Evolutionary conservation across 2,113 vertebrate species (phyloP).

Genomic region (Pyrgilauda ruficollis): DNA sequence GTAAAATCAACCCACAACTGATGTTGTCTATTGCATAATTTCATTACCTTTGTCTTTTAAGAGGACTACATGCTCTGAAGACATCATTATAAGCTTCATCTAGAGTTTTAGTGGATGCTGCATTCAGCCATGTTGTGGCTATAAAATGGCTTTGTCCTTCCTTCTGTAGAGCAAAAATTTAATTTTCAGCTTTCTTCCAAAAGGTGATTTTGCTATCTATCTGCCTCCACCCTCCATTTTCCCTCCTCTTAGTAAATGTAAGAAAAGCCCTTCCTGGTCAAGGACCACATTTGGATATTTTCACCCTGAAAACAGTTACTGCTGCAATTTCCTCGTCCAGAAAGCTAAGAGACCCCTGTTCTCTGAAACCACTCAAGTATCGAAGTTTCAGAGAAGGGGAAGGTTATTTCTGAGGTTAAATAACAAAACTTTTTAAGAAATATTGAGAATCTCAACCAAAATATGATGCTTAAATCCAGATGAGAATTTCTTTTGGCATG

Average conservation of each 20-base stretch:
- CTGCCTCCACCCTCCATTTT: neutral
- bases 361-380: neutral
- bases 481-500: neutral
- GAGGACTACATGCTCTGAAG: neutral
- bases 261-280: neutral
- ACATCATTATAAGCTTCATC: neutral
- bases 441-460: neutral
- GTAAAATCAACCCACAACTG: neutral
- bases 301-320: neutral
- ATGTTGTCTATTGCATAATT: neutral
- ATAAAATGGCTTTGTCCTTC: neutral
- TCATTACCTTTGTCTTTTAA: neutral
- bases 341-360: neutral
- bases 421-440: neutral
- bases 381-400: neutral
- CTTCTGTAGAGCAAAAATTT: neutral
- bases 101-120: neutral
- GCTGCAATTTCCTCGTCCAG: neutral
- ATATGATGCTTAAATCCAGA: neutral
- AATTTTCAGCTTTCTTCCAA: neutral
- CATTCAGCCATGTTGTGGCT: neutral
- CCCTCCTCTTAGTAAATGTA: neutral
- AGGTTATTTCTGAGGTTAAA: neutral
- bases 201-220: neutral
- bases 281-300: neutral